A percentile compares a stretch with the other conserved stretches of the same genome.
These are phyloP conservation scores for Apodemia hepburni DNA, from an alignment of 2,888 invertebrate genomes.

Conservation along the genomic window DNA sequence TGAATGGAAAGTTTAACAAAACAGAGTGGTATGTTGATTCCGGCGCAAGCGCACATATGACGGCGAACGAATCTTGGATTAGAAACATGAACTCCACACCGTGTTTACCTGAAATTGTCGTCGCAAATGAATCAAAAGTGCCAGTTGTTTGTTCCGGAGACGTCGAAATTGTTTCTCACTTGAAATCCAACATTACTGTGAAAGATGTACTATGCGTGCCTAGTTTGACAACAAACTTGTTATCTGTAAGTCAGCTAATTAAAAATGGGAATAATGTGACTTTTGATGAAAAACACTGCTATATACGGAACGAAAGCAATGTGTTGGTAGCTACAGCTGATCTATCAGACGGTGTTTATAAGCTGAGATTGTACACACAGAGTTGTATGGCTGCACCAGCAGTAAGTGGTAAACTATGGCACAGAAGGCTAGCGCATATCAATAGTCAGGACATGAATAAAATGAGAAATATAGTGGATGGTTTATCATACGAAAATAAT, in stretches of 20 bases:
- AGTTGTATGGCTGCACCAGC: constrained; percentile 15
- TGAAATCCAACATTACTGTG: constrained; percentile 21
- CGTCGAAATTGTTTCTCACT: constrained; percentile 20
- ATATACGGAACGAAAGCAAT: constrained; percentile 18
- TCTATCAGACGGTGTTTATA: constrained; percentile 10
- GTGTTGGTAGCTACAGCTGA: constrained; percentile 16
- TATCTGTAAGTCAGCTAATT: constrained; percentile 24
- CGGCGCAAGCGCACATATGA: constrained; percentile 31
- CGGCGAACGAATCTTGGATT: constrained; percentile 26
- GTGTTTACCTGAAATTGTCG: constrained; percentile 23
- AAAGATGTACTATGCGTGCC: constrained; percentile 23
- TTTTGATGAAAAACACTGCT: constrained; percentile 19
- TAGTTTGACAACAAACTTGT: constrained; percentile 24
- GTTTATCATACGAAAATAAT: constrained; percentile 18
- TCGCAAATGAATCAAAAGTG: constrained; percentile 25
- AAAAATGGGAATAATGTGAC: constrained; percentile 26
- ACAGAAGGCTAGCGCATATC: constrained; percentile 28
- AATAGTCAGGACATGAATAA: constrained; percentile 29
- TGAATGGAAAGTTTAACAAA: constrained; percentile 29
- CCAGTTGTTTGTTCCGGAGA: constrained; percentile 26
- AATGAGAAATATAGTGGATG: constrained; percentile 28
- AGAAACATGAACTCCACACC: constrained; percentile 20
- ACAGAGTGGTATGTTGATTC: constrained; percentile 24
- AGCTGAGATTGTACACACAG: constrained; percentile 11
- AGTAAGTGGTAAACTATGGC: constrained; percentile 23